A percentile compares a stretch with the other conserved stretches of the same genome.
These are phyloP conservation scores for Scaptomyza montana DNA, from an alignment of 1,140 invertebrate species.

Conservation along the genomic window DNA sequence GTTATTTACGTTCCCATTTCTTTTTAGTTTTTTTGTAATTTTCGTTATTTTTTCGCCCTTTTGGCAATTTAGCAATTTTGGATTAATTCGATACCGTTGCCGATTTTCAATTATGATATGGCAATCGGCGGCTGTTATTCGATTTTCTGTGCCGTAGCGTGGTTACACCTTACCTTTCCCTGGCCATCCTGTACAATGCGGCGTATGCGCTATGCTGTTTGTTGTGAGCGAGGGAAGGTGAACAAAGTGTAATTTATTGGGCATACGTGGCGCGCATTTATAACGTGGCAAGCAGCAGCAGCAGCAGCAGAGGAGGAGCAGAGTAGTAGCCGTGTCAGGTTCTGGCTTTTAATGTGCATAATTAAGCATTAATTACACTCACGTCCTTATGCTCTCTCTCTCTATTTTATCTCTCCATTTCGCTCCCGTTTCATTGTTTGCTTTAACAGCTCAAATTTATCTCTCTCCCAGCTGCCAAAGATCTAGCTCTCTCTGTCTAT, in stretches of 20 bases:
- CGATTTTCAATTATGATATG: constrained; percentile 70
- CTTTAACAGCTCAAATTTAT: constrained; percentile 69
- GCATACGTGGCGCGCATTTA: constrained; percentile 70
- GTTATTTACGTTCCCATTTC: background rate
- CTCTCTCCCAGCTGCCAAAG: constrained; percentile 29
- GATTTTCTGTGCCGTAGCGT: constrained; percentile 4
- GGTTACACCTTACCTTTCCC: background rate
- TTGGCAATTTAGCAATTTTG: constrained; percentile 38
- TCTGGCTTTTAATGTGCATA: constrained; percentile 82
- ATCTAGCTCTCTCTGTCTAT: constrained; percentile 12
- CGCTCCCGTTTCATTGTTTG: constrained; percentile 41
- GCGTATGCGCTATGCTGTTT: constrained; percentile 66
- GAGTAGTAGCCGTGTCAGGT: constrained; percentile 53
- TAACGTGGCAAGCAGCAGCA: constrained; percentile 42
- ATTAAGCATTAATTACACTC: constrained; percentile 81
- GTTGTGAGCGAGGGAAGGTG: constrained; percentile 26
- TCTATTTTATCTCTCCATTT: too few species aligned
- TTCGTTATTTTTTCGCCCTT: constrained; percentile 24
- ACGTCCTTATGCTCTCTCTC: constrained; percentile 27
- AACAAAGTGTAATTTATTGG: constrained; percentile 73
- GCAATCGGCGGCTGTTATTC: constrained; percentile 18
- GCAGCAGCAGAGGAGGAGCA: constrained; percentile 7
- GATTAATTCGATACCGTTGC: constrained; percentile 44
- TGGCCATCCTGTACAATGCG: constrained; percentile 3
- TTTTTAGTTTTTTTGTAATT: background rate